phyloP scores from a whole-genome alignment of 2,888 invertebrate species.

The Synergus gifuensis region DNA sequence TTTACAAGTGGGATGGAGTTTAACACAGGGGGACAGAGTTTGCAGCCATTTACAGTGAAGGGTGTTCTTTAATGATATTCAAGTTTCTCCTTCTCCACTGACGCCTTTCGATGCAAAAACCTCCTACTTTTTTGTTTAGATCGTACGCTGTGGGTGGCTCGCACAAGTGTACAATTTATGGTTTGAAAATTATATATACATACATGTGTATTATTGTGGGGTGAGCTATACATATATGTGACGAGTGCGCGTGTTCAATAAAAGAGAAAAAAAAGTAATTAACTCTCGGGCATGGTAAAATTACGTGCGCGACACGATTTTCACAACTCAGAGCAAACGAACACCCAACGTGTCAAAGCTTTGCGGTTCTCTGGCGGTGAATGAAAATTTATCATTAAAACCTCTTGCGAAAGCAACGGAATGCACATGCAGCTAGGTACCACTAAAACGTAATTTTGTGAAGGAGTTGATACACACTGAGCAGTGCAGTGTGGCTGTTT shows the following conservation, averaged over 20 bases:
- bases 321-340: constrained; percentile 33
- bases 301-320: constrained; percentile 35
- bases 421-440: constrained; percentile 13
- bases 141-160: background rate
- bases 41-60: constrained; percentile 32
- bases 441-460: constrained; percentile 23
- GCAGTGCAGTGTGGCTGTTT: background rate
- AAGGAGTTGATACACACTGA: constrained; percentile 18
- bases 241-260: background rate
- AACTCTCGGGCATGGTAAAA: constrained; percentile 32
- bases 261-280: constrained; percentile 14
- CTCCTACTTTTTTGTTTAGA: background rate
- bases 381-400: constrained; percentile 37
- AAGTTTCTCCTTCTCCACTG: constrained; percentile 10
- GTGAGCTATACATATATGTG: background rate
- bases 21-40: background rate
- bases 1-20: constrained; percentile 16
- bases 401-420: constrained; percentile 17
- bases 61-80: constrained; percentile 31
- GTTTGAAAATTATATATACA: constrained; percentile 3
- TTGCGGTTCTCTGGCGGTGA: constrained; percentile 7
- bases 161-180: constrained; percentile 21
- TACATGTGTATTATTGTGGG: background rate
- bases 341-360: constrained; percentile 39
- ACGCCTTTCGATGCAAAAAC: constrained; percentile 25